A percentile compares a stretch with the other conserved stretches of the same genome.
Conservation (phyloP, 2,797 vertebrate genomes). For the Enteromius radiatus region DNA sequence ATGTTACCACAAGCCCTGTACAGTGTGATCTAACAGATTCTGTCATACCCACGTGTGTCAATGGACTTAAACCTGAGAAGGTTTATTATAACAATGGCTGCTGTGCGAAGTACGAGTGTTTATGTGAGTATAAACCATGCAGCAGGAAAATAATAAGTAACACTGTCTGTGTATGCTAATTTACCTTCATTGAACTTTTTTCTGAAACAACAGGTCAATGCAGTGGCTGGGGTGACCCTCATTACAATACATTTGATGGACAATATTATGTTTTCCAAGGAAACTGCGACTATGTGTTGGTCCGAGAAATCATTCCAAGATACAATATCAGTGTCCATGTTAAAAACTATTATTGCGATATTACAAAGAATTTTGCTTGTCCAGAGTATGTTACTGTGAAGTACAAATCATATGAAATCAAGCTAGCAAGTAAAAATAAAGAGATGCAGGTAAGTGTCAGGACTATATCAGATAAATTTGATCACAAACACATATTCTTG, state of each 20-base stretch:
- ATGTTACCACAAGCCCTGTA: slow-evolving; percentile 54
- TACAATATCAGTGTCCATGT: slow-evolving; percentile 81
- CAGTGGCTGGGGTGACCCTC: slow-evolving; percentile 89
- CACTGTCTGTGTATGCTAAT: neutral
- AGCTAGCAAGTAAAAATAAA: slow-evolving; percentile 61
- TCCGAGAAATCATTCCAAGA: slow-evolving; percentile 80
- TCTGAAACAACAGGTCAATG: slow-evolving; percentile 81
- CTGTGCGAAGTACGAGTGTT: slow-evolving; percentile 86
- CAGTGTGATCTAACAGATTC: slow-evolving; percentile 66
- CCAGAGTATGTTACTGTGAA: slow-evolving; percentile 77
- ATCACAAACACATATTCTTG: neutral
- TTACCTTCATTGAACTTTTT: neutral
- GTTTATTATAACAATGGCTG: slow-evolving; percentile 79
- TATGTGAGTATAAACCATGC: slow-evolving; percentile 79
- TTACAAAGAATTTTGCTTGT: slow-evolving; percentile 67
- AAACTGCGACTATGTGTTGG: slow-evolving; percentile 89
- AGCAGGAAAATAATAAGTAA: neutral
- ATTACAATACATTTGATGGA: slow-evolving; percentile 90
- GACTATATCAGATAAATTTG: neutral
- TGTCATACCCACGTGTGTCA: slow-evolving; percentile 76
- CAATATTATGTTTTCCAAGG: slow-evolving; percentile 88
- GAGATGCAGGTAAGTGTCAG: slow-evolving; percentile 65
- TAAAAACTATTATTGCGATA: slow-evolving; percentile 85
- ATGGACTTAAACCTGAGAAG: slow-evolving; percentile 70
- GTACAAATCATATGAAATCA: slow-evolving; percentile 82